These are phyloP conservation scores for Anguilla megastoma DNA, from an alignment of 2,797 vertebrate species.

Conservation along the genomic window DNA sequence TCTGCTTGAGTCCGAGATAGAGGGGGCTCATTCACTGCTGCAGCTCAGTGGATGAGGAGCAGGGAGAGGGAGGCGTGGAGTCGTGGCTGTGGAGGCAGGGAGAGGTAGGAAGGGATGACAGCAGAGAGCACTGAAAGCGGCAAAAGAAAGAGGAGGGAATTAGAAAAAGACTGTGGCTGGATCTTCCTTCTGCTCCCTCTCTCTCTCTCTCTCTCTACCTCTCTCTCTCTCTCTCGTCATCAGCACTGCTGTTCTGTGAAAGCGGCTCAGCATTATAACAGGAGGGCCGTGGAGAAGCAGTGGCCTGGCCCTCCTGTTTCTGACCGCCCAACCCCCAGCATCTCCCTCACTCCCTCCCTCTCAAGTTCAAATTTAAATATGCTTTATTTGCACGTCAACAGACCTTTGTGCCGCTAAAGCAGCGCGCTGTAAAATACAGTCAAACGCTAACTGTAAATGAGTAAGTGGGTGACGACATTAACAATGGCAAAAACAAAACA, in stretches of 20 bases:
- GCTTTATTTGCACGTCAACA: too few relatives aligned
- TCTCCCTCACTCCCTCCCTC: slow-evolving; percentile 17
- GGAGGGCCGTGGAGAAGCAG: slow-evolving; percentile 51
- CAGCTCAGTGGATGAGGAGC: slow-evolving; percentile 30
- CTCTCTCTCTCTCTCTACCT: slow-evolving; percentile 38
- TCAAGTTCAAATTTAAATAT: slow-evolving; percentile 29
- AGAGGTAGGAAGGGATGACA: slow-evolving; percentile 48
- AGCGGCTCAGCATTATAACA: not conserved
- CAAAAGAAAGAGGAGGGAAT: not conserved
- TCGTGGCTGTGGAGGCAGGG: slow-evolving; percentile 56
- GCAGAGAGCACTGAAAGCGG: not conserved
- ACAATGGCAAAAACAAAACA: too few relatives aligned
- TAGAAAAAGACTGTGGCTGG: slow-evolving; percentile 11
- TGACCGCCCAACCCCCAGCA: not conserved
- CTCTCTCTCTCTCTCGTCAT: not conserved
- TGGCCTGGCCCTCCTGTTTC: slow-evolving; percentile 57
- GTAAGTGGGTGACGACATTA: not conserved
- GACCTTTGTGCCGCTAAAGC: too few relatives aligned
- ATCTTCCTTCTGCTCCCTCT: not conserved
- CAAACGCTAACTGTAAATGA: too few relatives aligned
- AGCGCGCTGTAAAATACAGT: too few relatives aligned
- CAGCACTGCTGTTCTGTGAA: not conserved
- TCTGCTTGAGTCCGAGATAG: slow-evolving; percentile 63
- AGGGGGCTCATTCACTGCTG: slow-evolving; percentile 41
- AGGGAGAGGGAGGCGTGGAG: slow-evolving; percentile 54